phyloP scores from a whole-genome alignment of 2,888 invertebrate species.

The Opisthograptis luteolata region DNA sequence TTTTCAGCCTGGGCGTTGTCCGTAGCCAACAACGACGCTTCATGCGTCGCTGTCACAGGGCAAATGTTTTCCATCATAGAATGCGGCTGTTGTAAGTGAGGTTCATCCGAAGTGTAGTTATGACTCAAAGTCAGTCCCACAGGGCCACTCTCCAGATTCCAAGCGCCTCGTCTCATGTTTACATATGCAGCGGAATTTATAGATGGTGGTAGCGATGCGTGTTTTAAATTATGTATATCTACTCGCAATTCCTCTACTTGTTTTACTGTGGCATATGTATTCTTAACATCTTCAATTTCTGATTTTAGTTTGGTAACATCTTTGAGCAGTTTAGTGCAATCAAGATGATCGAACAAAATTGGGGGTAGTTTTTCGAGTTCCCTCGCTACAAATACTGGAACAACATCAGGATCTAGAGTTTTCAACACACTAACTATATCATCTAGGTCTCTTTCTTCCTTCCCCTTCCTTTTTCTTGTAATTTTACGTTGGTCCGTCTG shows the following conservation, averaged over 20 bases:
- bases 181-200: neutral
- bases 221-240: neutral
- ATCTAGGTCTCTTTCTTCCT: constrained; percentile 20
- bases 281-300: constrained; percentile 10
- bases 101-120: too few relatives aligned
- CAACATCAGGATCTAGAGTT: constrained; percentile 12
- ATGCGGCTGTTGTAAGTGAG: too few relatives aligned
- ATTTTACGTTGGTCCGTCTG: constrained; percentile 21
- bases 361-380: constrained; percentile 23
- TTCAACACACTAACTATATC: constrained; percentile 30
- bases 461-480: constrained; percentile 26
- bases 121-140: too few relatives aligned
- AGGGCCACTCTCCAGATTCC: too few relatives aligned
- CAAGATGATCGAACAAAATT: too few relatives aligned
- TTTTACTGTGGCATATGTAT: neutral
- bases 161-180: constrained; percentile 3
- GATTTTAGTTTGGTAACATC: neutral
- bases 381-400: constrained; percentile 29
- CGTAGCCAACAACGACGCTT: too few relatives aligned
- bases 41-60: too few relatives aligned
- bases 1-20: too few relatives aligned
- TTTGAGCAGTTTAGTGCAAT: constrained; percentile 7
- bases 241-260: neutral
- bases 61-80: too few relatives aligned
- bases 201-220: neutral